Conservation (phyloP, 2,113 vertebrate species). For the Corythaixoides concolor region DNA sequence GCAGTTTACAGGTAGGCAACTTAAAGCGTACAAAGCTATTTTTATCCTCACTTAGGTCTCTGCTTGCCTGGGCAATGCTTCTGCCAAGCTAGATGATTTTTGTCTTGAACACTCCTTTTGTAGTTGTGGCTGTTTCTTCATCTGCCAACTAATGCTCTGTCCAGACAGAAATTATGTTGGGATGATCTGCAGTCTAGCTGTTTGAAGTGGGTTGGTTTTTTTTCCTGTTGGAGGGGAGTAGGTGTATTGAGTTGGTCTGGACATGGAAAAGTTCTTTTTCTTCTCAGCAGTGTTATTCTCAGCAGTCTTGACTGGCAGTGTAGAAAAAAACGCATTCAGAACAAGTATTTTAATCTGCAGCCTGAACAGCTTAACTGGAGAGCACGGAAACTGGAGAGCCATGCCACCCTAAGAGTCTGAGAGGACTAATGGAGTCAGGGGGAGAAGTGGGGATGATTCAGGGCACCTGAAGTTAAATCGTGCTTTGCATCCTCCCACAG, state of each 20-base stretch:
- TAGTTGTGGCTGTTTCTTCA: not conserved
- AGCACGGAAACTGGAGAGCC: not conserved
- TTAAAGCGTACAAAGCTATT: not conserved
- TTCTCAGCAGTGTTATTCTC: not conserved
- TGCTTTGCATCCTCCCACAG: not conserved
- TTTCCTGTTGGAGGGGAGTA: not conserved
- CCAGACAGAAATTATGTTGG: not conserved
- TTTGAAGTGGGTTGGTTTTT: not conserved
- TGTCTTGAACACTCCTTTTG: not conserved
- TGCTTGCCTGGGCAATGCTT: not conserved
- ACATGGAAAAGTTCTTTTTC: not conserved
- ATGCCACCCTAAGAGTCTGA: not conserved
- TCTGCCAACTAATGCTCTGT: not conserved
- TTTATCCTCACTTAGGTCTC: not conserved
- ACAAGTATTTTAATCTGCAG: not conserved
- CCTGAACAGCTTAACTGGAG: not conserved
- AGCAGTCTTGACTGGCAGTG: not conserved
- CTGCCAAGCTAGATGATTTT: not conserved
- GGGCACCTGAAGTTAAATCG: not conserved
- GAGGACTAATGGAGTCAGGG: fast-evolving
- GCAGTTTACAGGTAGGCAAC: not conserved
- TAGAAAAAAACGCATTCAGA: not conserved
- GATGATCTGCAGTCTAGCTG: not conserved
- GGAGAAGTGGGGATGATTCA: not conserved
- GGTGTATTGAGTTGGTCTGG: not conserved